Percentiles rank a stretch among this genome's conserved stretches.
phyloP scores from a whole-genome alignment of 2,888 invertebrate species.

The Caenorhabditis angaria region DNA sequence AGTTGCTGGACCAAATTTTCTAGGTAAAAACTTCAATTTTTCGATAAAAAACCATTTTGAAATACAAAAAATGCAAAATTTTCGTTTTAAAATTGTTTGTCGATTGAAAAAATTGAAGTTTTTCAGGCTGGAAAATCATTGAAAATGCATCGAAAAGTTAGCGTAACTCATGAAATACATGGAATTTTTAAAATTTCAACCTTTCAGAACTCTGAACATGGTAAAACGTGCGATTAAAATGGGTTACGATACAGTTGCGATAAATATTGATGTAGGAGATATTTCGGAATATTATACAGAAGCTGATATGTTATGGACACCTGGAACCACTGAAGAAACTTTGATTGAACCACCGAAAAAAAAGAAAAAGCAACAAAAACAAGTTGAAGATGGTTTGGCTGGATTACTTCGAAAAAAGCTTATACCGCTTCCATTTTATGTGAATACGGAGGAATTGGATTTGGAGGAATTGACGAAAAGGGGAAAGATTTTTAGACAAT shows the following conservation, averaged over 20 bases:
- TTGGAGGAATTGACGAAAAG: conserved; percentile 50
- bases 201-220: conserved; percentile 45
- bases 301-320: conserved; percentile 41
- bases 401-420: conserved; percentile 35
- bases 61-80: too few species aligned
- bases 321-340: conserved; percentile 2
- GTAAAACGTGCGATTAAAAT: conserved; percentile 66
- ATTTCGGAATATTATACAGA: conserved; percentile 45
- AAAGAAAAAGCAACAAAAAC: conserved; percentile 49
- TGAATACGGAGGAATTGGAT: conserved; percentile 61
- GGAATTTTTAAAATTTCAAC: too few species aligned
- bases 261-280: conserved; percentile 70
- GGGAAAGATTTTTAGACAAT: conserved; percentile 68
- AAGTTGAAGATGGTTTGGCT: conserved; percentile 28
- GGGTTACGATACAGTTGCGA: conserved; percentile 70
- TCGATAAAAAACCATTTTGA: too few species aligned
- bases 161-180: background rate
- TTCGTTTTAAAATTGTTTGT: too few species aligned
- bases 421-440: conserved; percentile 69
- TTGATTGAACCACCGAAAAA: conserved; percentile 58
- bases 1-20: too few species aligned
- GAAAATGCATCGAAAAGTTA: too few species aligned
- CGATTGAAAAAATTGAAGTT: too few species aligned
- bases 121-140: background rate
- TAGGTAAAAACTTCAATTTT: too few species aligned